Evolutionary conservation across 2,797 vertebrate species (phyloP).

Genomic region (Bucorvus abyssinicus): DNA sequence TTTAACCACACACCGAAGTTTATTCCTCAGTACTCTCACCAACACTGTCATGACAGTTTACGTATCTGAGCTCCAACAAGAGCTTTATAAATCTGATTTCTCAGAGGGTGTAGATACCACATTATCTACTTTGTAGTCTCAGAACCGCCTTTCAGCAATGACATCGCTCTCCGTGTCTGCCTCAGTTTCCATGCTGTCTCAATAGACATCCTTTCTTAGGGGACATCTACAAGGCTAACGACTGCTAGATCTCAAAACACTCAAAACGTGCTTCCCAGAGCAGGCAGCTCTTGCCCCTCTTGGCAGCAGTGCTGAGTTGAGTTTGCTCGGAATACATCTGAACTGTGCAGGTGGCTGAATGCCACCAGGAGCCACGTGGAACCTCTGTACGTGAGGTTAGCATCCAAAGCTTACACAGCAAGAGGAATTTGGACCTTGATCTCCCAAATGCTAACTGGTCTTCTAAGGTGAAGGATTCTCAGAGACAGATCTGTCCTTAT

Average conservation of each 20-base stretch:
- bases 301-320: not conserved
- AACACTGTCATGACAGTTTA: not conserved
- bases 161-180: not conserved
- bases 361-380: not conserved
- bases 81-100: not conserved
- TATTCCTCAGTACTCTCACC: not conserved
- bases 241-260: not conserved
- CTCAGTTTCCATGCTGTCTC: not conserved
- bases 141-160: not conserved
- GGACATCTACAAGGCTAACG: not conserved
- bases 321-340: not conserved
- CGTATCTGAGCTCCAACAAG: not conserved
- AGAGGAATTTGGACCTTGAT: not conserved
- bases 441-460: not conserved
- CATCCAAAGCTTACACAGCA: not conserved
- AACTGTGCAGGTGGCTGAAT: not conserved
- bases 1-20: not conserved
- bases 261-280: not conserved
- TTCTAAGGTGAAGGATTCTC: not conserved
- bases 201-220: not conserved
- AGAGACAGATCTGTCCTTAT: not conserved
- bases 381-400: not conserved
- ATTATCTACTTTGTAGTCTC: not conserved
- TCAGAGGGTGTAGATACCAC: not conserved
- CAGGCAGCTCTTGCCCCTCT: not conserved